Percentiles rank a stretch among this genome's conserved stretches.
These are phyloP conservation scores for Argynnis bischoffii DNA, from an alignment of 2,888 invertebrate genomes.

Conservation along the genomic window DNA sequence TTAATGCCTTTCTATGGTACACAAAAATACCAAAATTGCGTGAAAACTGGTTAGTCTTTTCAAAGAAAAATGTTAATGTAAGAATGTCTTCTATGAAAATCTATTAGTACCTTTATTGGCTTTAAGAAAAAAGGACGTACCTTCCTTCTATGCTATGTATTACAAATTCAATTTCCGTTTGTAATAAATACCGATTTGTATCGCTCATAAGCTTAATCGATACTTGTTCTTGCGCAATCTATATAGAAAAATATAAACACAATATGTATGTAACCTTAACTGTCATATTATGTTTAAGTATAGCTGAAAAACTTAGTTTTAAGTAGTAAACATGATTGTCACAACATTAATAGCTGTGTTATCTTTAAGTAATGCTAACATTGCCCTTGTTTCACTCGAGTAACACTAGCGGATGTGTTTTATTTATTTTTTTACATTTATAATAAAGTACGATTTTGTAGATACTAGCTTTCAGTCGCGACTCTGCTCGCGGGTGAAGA, in stretches of 20 bases:
- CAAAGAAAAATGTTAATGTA: constrained; percentile 28
- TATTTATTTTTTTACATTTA: too few species aligned
- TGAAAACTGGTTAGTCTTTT: constrained; percentile 6
- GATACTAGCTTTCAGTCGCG: too few species aligned
- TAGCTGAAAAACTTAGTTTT: background rate
- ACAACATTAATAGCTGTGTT: too few species aligned
- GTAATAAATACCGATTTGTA: constrained; percentile 30
- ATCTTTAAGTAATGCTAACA: too few species aligned
- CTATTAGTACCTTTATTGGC: constrained; percentile 20
- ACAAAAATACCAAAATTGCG: constrained; percentile 2
- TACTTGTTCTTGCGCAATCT: constrained; percentile 16
- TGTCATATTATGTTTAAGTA: background rate
- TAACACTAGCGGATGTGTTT: too few species aligned
- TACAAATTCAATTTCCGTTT: constrained; percentile 35
- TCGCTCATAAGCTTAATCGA: constrained; percentile 28
- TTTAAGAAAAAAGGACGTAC: constrained; percentile 24
- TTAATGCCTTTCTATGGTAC: background rate
- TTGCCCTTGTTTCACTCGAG: too few species aligned
- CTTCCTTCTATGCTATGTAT: constrained; percentile 26
- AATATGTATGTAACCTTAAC: background rate
- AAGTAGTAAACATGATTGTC: too few species aligned
- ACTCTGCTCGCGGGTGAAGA: too few species aligned
- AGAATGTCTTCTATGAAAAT: constrained; percentile 22
- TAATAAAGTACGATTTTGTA: too few species aligned
- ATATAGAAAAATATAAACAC: background rate